phyloP scores from a whole-genome alignment of 2,113 vertebrate genomes.

The Equus przewalskii region DNA sequence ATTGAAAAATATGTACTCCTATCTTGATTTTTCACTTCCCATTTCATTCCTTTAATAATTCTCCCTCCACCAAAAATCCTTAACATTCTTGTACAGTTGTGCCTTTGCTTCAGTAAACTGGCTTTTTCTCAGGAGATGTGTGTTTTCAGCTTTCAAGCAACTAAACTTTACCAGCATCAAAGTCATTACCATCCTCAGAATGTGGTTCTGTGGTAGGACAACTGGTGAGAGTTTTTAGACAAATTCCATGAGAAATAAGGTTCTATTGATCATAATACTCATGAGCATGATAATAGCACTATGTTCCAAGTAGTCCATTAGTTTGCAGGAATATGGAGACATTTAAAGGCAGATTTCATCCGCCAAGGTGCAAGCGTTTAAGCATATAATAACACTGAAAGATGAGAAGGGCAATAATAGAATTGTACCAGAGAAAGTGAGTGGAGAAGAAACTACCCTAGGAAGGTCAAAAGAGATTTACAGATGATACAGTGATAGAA shows the following conservation, averaged over 20 bases:
- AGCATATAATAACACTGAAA: neutral
- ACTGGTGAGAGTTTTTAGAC: neutral
- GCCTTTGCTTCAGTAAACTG: neutral
- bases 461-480: neutral
- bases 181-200: neutral
- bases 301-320: neutral
- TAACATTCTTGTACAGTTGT: neutral
- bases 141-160: neutral
- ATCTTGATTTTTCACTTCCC: neutral
- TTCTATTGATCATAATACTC: neutral
- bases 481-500: neutral
- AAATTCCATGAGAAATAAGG: neutral
- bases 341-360: neutral
- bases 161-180: neutral
- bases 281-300: conserved; percentile 2
- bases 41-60: neutral
- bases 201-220: neutral
- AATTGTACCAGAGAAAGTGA: neutral
- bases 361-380: neutral
- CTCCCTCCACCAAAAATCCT: accelerated
- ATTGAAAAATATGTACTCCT: neutral
- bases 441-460: neutral
- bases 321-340: conserved; percentile 1
- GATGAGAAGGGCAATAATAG: neutral
- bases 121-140: neutral